These are phyloP conservation scores for Pterostichus niger DNA, from an alignment of 2,888 invertebrate genomes.

Conservation along the genomic window DNA sequence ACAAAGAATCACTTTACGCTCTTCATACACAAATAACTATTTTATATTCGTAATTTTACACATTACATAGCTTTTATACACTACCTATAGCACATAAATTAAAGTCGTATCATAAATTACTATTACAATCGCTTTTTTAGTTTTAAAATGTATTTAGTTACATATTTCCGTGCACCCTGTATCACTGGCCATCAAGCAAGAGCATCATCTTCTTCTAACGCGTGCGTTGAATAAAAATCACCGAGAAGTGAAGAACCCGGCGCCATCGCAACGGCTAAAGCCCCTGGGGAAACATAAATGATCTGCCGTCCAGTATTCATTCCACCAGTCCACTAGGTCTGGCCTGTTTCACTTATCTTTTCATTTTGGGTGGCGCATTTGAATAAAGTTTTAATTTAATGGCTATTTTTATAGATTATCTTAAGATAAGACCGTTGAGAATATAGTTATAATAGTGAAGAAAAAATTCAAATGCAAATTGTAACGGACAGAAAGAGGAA, in stretches of 20 bases:
- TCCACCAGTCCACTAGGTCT: not conserved
- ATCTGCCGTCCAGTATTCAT: no score
- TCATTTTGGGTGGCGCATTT: conserved; percentile 45
- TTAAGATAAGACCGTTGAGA: not conserved
- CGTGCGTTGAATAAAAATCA: conserved; percentile 50
- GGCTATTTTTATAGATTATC: conserved; percentile 16
- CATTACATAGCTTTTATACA: no score
- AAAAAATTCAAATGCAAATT: conserved; percentile 26
- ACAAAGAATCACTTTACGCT: no score
- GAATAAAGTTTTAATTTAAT: conserved; percentile 24
- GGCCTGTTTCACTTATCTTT: conserved; percentile 24
- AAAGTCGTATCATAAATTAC: no score
- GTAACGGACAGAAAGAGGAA: not conserved
- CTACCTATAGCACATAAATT: no score
- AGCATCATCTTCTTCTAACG: conserved; percentile 3
- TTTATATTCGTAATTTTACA: no score
- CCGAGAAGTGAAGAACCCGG: conserved; percentile 31
- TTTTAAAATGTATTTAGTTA: no score
- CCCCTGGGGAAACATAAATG: conserved; percentile 6
- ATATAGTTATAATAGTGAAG: not conserved
- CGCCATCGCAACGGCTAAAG: conserved; percentile 11
- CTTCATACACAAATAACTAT: no score
- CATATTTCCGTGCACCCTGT: not conserved
- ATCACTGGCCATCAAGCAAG: not conserved
- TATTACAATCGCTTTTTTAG: no score